Evolutionary conservation across 2,888 invertebrate species (phyloP).

Genomic region (Leptinotarsa rubiginosa): DNA sequence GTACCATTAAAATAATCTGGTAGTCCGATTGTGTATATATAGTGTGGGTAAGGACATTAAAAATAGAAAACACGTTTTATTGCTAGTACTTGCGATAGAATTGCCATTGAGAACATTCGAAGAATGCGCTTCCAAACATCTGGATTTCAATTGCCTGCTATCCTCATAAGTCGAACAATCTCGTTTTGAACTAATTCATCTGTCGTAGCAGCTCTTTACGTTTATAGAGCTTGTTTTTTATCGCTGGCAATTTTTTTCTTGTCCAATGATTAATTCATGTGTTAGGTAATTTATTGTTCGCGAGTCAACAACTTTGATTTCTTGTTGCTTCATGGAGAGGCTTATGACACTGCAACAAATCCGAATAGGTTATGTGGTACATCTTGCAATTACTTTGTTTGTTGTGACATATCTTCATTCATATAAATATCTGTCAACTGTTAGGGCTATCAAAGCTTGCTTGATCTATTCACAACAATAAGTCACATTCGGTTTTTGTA

Average conservation of each 20-base stretch:
- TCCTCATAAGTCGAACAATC: constrained; percentile 44
- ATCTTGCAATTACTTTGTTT: not conserved
- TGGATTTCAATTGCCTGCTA: constrained; percentile 36
- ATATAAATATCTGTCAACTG: too few species aligned
- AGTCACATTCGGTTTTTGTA: too few species aligned
- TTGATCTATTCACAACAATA: too few species aligned
- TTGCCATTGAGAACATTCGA: constrained; percentile 46
- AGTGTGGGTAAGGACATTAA: constrained; percentile 49
- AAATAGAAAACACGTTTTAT: constrained; percentile 51
- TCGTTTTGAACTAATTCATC: constrained; percentile 41
- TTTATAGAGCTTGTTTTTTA: constrained; percentile 3
- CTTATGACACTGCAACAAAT: not conserved
- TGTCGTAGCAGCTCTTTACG: constrained; percentile 26
- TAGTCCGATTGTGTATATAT: constrained; percentile 49
- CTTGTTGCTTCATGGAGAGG: not conserved
- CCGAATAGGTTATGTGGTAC: not conserved
- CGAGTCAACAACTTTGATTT: not conserved
- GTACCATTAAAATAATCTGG: constrained; percentile 50
- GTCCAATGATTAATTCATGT: constrained; percentile 4
- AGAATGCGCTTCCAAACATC: constrained; percentile 42
- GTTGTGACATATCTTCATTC: not conserved
- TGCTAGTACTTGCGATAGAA: constrained; percentile 47
- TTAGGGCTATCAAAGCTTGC: too few species aligned
- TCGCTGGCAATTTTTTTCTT: not conserved
- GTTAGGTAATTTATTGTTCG: constrained; percentile 7